Evolutionary conservation across 1,140 invertebrate genomes (phyloP).

Genomic region (Apocrypta bakeri): DNA sequence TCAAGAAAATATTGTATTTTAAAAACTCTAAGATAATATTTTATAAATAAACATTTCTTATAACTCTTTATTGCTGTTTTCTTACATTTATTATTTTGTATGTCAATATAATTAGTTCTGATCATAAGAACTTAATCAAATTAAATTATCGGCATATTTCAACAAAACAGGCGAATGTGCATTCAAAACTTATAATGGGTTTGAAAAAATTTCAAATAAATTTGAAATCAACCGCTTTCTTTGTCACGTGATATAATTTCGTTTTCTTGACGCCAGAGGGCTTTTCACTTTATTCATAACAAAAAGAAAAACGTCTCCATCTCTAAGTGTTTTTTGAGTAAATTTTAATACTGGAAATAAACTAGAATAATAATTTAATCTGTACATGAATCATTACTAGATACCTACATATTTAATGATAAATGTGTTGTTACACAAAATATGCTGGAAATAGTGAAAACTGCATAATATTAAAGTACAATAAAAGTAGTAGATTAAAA

Average conservation of each 20-base stretch:
- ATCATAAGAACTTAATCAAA: background rate
- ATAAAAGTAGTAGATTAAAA: background rate
- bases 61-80: background rate
- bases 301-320: slow-evolving; percentile 23
- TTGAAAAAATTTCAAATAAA: background rate
- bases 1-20: background rate
- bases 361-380: slow-evolving; percentile 1
- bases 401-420: background rate
- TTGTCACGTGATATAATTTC: background rate
- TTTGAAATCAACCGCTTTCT: slow-evolving; percentile 15
- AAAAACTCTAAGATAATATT: background rate
- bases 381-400: background rate
- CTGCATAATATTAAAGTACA: background rate
- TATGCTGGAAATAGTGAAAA: background rate
- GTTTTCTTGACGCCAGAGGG: slow-evolving; percentile 15
- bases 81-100: background rate
- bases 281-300: slow-evolving; percentile 8
- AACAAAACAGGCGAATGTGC: too few relatives aligned
- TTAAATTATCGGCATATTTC: background rate
- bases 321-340: slow-evolving; percentile 6
- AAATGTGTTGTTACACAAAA: background rate
- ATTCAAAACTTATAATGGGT: too few relatives aligned
- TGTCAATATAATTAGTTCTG: background rate
- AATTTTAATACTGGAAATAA: background rate
- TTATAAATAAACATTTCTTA: slow-evolving; percentile 30